Conservation (phyloP, 2,797 vertebrate genomes). For the Morelia viridis region DNA sequence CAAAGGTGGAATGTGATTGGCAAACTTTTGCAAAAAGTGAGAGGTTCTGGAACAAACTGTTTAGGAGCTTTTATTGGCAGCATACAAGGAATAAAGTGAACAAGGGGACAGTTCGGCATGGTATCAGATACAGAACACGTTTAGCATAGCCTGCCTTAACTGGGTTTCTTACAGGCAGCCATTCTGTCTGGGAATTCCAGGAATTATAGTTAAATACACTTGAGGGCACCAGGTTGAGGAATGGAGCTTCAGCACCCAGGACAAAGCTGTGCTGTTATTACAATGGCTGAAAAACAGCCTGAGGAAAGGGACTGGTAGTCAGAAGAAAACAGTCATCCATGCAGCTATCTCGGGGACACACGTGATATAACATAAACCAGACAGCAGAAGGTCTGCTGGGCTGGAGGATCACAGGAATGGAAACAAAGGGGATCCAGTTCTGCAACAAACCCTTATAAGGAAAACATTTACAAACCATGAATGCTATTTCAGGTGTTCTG, state of each 20-base stretch:
- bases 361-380: conserved; percentile 3
- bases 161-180: background rate
- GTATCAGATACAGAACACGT: background rate
- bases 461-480: background rate
- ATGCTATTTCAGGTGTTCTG: background rate
- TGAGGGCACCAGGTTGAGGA: background rate
- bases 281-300: background rate
- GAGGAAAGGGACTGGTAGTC: background rate
- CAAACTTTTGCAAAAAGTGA: background rate
- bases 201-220: background rate
- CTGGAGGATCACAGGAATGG: background rate
- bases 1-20: background rate
- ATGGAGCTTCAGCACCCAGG: background rate
- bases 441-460: conserved; percentile 2
- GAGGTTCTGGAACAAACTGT: background rate
- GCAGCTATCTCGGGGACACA: background rate
- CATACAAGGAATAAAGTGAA: background rate
- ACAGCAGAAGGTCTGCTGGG: background rate
- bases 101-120: background rate
- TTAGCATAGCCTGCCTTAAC: background rate
- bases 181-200: background rate
- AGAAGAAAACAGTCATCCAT: background rate
- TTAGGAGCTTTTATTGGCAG: background rate
- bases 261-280: background rate
- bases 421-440: background rate